Evolutionary conservation across 2,113 vertebrate species (phyloP).

Genomic region (Thalassarche chlororhynchos): DNA sequence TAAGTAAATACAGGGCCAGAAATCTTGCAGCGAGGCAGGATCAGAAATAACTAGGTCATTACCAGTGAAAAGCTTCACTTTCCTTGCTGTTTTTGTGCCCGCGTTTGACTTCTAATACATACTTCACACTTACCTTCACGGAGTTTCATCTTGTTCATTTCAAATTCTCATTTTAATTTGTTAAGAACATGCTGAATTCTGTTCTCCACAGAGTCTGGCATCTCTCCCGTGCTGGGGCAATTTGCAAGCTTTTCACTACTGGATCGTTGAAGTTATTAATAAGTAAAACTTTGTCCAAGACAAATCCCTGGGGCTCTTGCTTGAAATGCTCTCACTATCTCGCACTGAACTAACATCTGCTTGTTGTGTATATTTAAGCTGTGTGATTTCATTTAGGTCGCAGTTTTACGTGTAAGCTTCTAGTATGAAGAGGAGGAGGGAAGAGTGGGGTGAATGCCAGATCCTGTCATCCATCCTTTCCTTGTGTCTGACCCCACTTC

Average conservation of each 20-base stretch:
- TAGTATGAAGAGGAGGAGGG: not conserved
- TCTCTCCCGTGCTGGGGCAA: not conserved
- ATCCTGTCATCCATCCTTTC: not conserved
- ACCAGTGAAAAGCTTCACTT: not conserved
- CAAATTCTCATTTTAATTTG: conserved; percentile 1
- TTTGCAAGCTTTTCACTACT: conserved; percentile 8
- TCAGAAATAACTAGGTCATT: not conserved
- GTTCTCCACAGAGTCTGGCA: not conserved
- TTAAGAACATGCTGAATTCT: not conserved
- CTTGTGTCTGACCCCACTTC: not conserved
- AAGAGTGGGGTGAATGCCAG: not conserved
- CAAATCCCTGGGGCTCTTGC: not conserved
- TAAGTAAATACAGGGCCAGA: not conserved
- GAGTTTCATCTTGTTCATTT: not conserved
- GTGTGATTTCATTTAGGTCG: not conserved
- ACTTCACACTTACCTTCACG: not conserved
- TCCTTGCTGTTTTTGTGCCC: not conserved
- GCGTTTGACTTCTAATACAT: not conserved
- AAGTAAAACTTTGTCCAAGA: conserved; percentile 25
- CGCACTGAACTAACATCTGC: not conserved
- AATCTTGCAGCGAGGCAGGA: not conserved
- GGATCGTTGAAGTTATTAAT: not conserved
- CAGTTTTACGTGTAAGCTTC: not conserved
- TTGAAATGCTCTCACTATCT: not conserved
- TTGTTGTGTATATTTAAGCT: not conserved